Percentiles rank a stretch among this genome's conserved stretches.
Conservation (phyloP, 1,140 invertebrate genomes). For the Sycophila sp. region DNA sequence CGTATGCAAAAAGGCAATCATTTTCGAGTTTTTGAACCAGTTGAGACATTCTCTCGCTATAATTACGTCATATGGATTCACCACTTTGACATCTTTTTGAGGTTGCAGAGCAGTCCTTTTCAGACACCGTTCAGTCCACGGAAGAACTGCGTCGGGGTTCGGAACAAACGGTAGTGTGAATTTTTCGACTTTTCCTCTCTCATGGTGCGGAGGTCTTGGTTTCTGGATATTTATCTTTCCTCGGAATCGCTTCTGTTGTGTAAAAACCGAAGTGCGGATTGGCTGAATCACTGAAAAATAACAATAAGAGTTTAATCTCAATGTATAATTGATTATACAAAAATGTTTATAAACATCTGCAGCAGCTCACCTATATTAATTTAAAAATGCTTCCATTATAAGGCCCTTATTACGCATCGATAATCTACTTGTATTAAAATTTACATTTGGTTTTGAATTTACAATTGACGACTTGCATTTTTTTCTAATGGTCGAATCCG, state of each 20-base stretch:
- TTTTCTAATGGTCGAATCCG: slow-evolving; percentile 26
- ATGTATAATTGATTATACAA: background rate
- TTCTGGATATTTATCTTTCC: slow-evolving; percentile 80
- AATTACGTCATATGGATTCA: slow-evolving; percentile 76
- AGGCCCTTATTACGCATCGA: slow-evolving; percentile 28
- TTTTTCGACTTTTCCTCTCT: slow-evolving; percentile 70
- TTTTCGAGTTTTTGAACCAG: slow-evolving; percentile 76
- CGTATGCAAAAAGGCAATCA: slow-evolving; percentile 75
- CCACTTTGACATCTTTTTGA: slow-evolving; percentile 50
- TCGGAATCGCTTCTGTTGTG: slow-evolving; percentile 72
- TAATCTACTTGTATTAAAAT: slow-evolving; percentile 38
- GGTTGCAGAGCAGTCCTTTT: slow-evolving; percentile 15
- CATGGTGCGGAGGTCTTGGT: slow-evolving; percentile 74
- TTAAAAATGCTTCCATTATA: slow-evolving; percentile 14
- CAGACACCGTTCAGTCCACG: slow-evolving; percentile 54
- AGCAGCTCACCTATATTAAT: slow-evolving; percentile 33
- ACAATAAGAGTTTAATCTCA: slow-evolving; percentile 30
- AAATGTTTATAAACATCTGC: background rate
- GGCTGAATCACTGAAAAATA: slow-evolving; percentile 54
- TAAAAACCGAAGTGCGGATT: slow-evolving; percentile 50
- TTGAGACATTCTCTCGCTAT: slow-evolving; percentile 75
- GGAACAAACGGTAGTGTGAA: slow-evolving; percentile 71
- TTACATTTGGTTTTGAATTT: slow-evolving; percentile 41
- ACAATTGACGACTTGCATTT: slow-evolving; percentile 32
- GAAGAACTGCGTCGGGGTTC: slow-evolving; percentile 54